Evolutionary conservation across 2,888 invertebrate genomes (phyloP), one percentile per base, ranked within the genome.

Genomic region (Trichopria drosophilae): DNA sequence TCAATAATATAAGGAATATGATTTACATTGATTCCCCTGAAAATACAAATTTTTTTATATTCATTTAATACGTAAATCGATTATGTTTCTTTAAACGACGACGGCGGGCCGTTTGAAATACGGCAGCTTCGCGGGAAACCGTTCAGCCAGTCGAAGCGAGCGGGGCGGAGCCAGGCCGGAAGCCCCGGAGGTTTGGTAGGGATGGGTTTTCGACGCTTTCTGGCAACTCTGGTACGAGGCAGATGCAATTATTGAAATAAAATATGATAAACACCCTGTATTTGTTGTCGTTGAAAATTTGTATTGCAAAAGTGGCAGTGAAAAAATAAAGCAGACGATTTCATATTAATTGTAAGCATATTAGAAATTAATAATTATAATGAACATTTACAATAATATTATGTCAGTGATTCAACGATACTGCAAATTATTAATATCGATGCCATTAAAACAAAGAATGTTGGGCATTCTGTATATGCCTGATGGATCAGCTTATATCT

Each of bases 201-300:
- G n/a, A n/a, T n/a, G n/a, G n/a, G n/a, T n/a, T n/a, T n/a, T n/a
- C n/a, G n/a, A n/a, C n/a, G n/a, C n/a, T n/a, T n/a, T n/a, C n/a
- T n/a, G n/a, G n/a, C n/a, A n/a, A n/a, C n/a, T n/a, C 20, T 20
- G 13, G 2, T 41, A 41, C 12, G 34, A 4, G 18, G 35, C 32
- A 24, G 35, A 29, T 15, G 34, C 13, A 34, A 13, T 44, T 35
- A 6, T 32, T 3, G 22, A 34, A 6, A 6, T 32, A 9, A 2
- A 35, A 19, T n/a, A 34, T 44, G 18, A 13, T 24, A 16, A 24
- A 12, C 15, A 20, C 15, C 35, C 44, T 16, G 13, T 10, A 20
- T 44, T 35, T 20, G 44, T 32, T 23, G 20, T 35, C 4, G 29
- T 41, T 10, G 10, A 26, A 7, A 41, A 41, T 19, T 9, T 24